Evolutionary conservation across 2,113 vertebrate genomes (phyloP), one percentile per base, ranked within the genome.

Genomic region (Melanerpes formicivorus): DNA sequence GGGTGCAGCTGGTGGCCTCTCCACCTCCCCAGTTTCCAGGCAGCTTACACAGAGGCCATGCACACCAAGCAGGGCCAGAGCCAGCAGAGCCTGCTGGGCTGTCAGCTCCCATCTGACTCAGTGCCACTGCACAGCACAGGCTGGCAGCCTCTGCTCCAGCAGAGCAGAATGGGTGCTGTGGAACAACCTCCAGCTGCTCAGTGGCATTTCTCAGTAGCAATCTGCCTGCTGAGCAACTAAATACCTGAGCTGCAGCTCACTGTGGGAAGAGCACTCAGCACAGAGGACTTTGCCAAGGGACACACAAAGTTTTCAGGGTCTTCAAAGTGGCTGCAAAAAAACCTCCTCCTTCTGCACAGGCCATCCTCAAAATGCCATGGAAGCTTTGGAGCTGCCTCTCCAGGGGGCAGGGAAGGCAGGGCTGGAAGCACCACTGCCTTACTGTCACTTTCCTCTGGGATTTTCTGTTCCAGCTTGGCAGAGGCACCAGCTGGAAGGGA

Each of bases 171-270:
- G 72, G 89, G 94, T 96, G 90, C 93, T 92, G 67, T 46, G 87
- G 91, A 95, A 95, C 25, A 48, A 88, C 94, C 77, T 96, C 93
- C 96, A 98, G 97, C 96, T 97, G 97, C 93, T 96, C 87, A 90
- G 90, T 96, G 95, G 93, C 95, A 97, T 94, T 97, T 97, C 84
- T 87, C 96, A 93, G 93, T 52, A 88, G 30, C 66, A 95, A 72
- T 87, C 91, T 83, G 92, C 88, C 94, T 91, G 77, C 58, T 90
- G 77, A 88, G 67, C 69, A 93, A 96, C 85, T 74, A 92, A 95
- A 93, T 84, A 89, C 60, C 85, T 90, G 81, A 97, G 18, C 44
- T 88, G 93, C 72, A 89, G 94, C 97, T 82, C 88, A 90, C 80
- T 75, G 67, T 10, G 26, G 9, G 44, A n/a, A 27, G 44, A 56